Conservation (phyloP, 2,797 vertebrate species). For the Antennarius maculatus region DNA sequence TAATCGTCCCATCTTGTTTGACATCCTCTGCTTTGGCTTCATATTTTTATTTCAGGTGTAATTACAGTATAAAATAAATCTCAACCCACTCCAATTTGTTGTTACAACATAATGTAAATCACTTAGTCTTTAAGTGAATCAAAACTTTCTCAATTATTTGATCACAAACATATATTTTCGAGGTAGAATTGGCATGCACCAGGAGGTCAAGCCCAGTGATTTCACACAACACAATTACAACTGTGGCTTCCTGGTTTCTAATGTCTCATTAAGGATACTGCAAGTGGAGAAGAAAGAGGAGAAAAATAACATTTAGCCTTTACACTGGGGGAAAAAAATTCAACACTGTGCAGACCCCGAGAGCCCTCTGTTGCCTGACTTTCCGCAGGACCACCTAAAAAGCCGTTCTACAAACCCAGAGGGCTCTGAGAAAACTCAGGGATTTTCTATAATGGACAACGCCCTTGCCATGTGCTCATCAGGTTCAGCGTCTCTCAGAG, state of each 20-base stretch:
- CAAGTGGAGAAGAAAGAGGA: slow-evolving; percentile 54
- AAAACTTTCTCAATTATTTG: slow-evolving; percentile 6
- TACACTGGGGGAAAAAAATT: slow-evolving; percentile 57
- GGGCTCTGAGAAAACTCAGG: slow-evolving; percentile 74
- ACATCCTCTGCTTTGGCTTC: background rate
- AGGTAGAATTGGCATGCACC: slow-evolving; percentile 28
- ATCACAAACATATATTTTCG: slow-evolving; percentile 23
- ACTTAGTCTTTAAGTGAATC: slow-evolving; percentile 5
- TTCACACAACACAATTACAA: slow-evolving; percentile 64
- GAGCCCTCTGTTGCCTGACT: slow-evolving; percentile 73
- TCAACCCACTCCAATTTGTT: background rate
- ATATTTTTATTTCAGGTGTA: background rate
- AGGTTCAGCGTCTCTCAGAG: slow-evolving; percentile 50
- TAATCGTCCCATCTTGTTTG: slow-evolving; percentile 50
- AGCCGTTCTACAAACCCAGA: slow-evolving; percentile 75
- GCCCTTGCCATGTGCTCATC: slow-evolving; percentile 75
- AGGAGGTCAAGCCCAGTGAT: slow-evolving; percentile 37
- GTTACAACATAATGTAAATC: slow-evolving; percentile 38
- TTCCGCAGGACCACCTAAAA: slow-evolving; percentile 85
- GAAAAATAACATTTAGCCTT: slow-evolving; percentile 78
- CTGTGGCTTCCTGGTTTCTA: slow-evolving; percentile 59
- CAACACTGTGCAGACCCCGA: slow-evolving; percentile 80
- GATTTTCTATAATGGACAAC: slow-evolving; percentile 74
- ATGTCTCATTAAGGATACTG: slow-evolving; percentile 74
- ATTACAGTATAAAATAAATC: background rate